phyloP scores from a whole-genome alignment of 2,888 invertebrate genomes.

The Bursaphelenchus okinawaensis region DNA sequence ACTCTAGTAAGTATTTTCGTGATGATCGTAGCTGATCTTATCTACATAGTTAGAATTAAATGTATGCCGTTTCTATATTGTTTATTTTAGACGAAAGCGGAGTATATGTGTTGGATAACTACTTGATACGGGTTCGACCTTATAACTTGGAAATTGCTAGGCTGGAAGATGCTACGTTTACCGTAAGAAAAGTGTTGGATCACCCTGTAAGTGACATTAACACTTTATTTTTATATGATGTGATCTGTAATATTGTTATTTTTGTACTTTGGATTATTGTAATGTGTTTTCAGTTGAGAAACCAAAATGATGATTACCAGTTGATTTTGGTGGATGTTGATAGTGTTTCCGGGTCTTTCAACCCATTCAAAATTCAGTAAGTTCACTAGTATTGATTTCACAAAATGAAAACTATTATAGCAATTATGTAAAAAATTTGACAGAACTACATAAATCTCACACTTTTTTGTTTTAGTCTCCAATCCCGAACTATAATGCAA shows the following conservation, averaged over 20 bases:
- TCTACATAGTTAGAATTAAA: too few species aligned
- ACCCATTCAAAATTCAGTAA: neutral
- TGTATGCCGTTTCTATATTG: neutral
- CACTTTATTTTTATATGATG: neutral
- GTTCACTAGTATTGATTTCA: neutral
- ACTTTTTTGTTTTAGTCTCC: slow-evolving; percentile 10
- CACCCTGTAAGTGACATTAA: slow-evolving; percentile 1
- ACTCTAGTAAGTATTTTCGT: neutral
- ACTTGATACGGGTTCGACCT: neutral
- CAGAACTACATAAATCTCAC: neutral
- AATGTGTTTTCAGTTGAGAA: slow-evolving; percentile 11
- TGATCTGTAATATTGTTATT: too few species aligned
- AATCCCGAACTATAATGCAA: slow-evolving; percentile 8
- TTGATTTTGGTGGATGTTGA: slow-evolving; percentile 5
- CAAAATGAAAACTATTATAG: too few species aligned
- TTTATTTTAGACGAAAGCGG: slow-evolving; percentile 1
- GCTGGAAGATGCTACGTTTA: slow-evolving; percentile 3
- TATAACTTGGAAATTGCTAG: slow-evolving; percentile 8
- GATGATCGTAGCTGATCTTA: neutral
- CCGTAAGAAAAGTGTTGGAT: slow-evolving; percentile 1
- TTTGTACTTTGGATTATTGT: too few species aligned
- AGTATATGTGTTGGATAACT: slow-evolving; percentile 3
- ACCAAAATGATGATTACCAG: slow-evolving; percentile 8
- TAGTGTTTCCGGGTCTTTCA: neutral
- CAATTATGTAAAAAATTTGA: slow-evolving; percentile 1